phyloP scores from a whole-genome alignment of 2,888 invertebrate genomes.

The Megaustenia siamemsis region DNA sequence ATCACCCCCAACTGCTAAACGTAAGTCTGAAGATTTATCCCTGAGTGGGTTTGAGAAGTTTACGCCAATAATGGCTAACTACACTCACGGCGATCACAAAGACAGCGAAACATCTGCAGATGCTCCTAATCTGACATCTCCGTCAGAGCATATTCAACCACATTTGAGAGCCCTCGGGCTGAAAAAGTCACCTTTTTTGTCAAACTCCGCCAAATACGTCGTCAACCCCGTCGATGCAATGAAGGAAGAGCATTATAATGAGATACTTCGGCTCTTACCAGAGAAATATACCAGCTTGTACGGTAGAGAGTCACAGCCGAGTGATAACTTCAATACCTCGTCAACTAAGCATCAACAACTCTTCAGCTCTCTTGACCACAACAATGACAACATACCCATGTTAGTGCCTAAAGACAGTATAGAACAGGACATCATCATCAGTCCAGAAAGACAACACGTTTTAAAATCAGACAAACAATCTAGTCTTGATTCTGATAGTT shows the following conservation, averaged over 20 bases:
- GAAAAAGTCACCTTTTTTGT: slow-evolving; percentile 41
- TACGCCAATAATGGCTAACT: slow-evolving; percentile 48
- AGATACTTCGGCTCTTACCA: slow-evolving; percentile 23
- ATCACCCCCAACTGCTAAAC: slow-evolving; percentile 40
- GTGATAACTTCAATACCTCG: not conserved
- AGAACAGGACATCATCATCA: not conserved
- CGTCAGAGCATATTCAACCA: slow-evolving; percentile 47
- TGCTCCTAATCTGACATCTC: slow-evolving; percentile 21
- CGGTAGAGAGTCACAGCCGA: not conserved
- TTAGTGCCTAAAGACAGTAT: not conserved
- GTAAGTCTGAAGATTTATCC: slow-evolving; percentile 34
- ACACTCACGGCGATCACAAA: slow-evolving; percentile 30
- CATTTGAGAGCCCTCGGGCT: slow-evolving; percentile 37
- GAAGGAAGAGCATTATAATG: slow-evolving; percentile 43
- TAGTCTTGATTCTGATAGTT: slow-evolving; percentile 49
- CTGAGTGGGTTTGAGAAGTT: slow-evolving; percentile 35
- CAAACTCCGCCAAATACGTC: slow-evolving; percentile 40
- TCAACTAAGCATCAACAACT: not conserved
- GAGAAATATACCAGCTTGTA: slow-evolving; percentile 27
- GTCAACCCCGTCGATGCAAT: slow-evolving; percentile 47
- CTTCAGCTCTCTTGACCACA: not conserved
- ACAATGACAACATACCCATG: slow-evolving; percentile 9
- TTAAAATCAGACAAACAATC: slow-evolving; percentile 35
- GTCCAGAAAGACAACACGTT: not conserved
- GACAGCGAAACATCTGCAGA: slow-evolving; percentile 45